These are phyloP conservation scores for Myotis davidii DNA, from an alignment of 2,113 vertebrate genomes.

Conservation along the genomic window DNA sequence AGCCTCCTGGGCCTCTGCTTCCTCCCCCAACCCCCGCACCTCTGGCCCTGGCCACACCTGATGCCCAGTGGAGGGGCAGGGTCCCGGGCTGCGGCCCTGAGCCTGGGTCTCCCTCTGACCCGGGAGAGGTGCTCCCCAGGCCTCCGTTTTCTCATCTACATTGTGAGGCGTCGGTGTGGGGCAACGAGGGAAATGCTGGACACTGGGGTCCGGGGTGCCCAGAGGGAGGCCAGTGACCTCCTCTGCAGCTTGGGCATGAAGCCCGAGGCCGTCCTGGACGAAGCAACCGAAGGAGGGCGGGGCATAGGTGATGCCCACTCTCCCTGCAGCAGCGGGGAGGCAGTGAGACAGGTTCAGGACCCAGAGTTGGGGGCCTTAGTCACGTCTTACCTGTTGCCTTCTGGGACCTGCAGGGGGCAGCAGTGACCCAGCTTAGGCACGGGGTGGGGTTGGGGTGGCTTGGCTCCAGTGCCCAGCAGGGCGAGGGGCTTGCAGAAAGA, in stretches of 20 bases:
- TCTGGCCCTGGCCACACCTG: neutral
- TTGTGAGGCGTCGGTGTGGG: neutral
- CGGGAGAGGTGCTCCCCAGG: neutral
- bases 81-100: neutral
- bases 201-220: neutral
- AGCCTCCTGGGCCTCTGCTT: neutral
- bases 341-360: neutral
- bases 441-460: accelerated
- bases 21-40: neutral
- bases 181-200: neutral
- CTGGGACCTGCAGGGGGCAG: constrained; percentile 66
- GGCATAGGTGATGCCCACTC: neutral
- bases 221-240: neutral
- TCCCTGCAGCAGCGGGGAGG: neutral
- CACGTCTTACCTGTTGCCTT: neutral
- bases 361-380: neutral
- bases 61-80: neutral
- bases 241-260: neutral
- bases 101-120: neutral
- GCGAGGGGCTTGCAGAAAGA: neutral
- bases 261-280: neutral
- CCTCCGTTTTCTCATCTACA: neutral
- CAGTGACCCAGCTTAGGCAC: constrained; percentile 9
- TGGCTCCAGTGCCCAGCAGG: accelerated
- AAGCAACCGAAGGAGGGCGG: neutral